Evolutionary conservation across 2,113 vertebrate genomes (phyloP).

Genomic region (Cariama cristata): DNA sequence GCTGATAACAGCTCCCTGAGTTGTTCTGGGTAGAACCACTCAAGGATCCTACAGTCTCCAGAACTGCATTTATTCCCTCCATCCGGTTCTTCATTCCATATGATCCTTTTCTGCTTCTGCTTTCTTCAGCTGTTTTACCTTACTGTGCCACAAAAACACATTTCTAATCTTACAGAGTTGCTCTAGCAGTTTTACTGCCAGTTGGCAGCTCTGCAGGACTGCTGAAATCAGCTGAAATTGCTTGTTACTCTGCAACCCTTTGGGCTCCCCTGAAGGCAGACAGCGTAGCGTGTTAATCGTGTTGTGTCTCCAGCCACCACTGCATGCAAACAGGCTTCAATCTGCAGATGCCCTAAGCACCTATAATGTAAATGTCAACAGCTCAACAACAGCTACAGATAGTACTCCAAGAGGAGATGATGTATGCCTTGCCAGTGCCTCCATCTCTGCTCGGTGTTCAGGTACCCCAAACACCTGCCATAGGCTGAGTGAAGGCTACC

Average conservation of each 20-base stretch:
- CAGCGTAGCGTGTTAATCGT: accelerated
- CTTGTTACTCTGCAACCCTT: neutral
- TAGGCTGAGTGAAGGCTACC: neutral
- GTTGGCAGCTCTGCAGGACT: neutral
- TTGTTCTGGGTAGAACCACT: neutral
- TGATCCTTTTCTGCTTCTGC: neutral
- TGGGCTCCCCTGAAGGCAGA: neutral
- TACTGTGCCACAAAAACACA: neutral
- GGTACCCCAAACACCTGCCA: neutral
- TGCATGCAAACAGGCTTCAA: neutral
- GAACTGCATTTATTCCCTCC: neutral
- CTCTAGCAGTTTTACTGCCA: neutral
- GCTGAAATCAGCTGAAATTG: neutral
- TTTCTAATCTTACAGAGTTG: neutral
- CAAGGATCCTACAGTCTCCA: neutral
- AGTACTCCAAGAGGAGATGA: neutral
- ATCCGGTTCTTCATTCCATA: neutral
- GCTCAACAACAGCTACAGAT: neutral
- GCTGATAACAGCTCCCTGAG: neutral
- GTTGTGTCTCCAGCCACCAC: neutral
- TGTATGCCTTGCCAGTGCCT: neutral
- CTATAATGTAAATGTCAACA: neutral
- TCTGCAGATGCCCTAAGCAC: neutral
- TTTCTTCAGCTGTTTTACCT: neutral
- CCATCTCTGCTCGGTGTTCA: neutral